These are phyloP conservation scores for Chromobotia macracanthus DNA, from an alignment of 2,797 vertebrate species.

Conservation along the genomic window DNA sequence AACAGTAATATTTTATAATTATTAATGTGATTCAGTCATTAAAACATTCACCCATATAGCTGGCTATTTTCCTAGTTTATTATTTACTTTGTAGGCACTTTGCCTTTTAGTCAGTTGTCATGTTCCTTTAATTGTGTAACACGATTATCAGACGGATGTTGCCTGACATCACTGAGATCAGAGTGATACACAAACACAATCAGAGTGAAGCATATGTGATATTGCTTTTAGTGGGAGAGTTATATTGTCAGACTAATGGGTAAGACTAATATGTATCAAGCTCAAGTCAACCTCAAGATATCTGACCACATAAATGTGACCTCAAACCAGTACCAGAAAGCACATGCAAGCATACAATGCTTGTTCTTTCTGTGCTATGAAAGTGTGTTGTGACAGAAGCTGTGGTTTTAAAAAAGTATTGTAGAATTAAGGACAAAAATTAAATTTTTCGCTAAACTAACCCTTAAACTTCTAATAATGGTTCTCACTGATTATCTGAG, in stretches of 20 bases:
- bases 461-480: background rate
- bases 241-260: background rate
- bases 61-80: background rate
- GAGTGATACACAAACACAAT: background rate
- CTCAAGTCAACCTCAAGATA: background rate
- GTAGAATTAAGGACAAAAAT: too few relatives aligned
- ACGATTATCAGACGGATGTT: background rate
- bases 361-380: too few relatives aligned
- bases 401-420: too few relatives aligned
- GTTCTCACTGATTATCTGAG: slow-evolving; percentile 13
- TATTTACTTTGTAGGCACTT: background rate
- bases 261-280: background rate
- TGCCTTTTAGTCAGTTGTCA: background rate
- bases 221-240: background rate
- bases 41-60: background rate
- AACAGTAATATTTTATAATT: background rate
- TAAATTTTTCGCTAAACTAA: too few relatives aligned
- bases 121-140: background rate
- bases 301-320: background rate
- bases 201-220: background rate
- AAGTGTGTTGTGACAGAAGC: too few relatives aligned
- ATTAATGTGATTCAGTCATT: background rate
- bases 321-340: background rate
- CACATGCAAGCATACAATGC: background rate
- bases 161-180: slow-evolving; percentile 2